phyloP scores from a whole-genome alignment of 2,888 invertebrate genomes.

The Stenolophus ochropezus region DNA sequence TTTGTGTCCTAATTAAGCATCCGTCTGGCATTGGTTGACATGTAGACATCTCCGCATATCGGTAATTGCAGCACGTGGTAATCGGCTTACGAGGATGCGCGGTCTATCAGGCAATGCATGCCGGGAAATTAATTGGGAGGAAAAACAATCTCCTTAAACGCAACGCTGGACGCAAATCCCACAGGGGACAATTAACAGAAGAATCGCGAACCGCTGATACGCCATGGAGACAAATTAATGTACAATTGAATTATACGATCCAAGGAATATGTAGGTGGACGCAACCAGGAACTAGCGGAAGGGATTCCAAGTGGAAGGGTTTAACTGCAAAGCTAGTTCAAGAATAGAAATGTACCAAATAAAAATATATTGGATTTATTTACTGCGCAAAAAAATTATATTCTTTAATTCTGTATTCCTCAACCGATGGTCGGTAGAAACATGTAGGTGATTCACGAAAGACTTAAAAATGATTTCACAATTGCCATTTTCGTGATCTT shows the following conservation, averaged over 20 bases:
- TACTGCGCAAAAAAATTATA: too few species aligned
- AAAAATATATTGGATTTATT: too few species aligned
- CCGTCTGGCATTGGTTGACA: background rate
- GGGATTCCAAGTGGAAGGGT: background rate
- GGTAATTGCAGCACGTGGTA: conserved; percentile 42
- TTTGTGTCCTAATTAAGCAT: background rate
- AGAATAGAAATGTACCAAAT: too few species aligned
- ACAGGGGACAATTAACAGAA: conserved; percentile 50
- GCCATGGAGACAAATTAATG: conserved; percentile 26
- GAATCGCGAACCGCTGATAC: conserved; percentile 14
- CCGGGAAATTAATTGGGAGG: conserved; percentile 47
- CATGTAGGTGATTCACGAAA: too few species aligned
- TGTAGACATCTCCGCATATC: conserved; percentile 30
- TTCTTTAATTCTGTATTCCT: too few species aligned
- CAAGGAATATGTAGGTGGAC: conserved; percentile 6
- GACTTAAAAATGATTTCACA: too few species aligned
- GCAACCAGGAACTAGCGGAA: background rate
- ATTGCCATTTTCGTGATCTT: too few species aligned
- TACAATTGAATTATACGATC: conserved; percentile 34
- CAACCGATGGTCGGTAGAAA: too few species aligned
- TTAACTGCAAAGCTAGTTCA: too few species aligned
- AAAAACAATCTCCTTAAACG: conserved; percentile 50
- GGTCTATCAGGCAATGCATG: background rate
- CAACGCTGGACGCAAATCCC: conserved; percentile 33
- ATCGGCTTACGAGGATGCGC: conserved; percentile 42